Conservation (phyloP, 2,113 vertebrate genomes). For the Oenanthe melanoleuca region DNA sequence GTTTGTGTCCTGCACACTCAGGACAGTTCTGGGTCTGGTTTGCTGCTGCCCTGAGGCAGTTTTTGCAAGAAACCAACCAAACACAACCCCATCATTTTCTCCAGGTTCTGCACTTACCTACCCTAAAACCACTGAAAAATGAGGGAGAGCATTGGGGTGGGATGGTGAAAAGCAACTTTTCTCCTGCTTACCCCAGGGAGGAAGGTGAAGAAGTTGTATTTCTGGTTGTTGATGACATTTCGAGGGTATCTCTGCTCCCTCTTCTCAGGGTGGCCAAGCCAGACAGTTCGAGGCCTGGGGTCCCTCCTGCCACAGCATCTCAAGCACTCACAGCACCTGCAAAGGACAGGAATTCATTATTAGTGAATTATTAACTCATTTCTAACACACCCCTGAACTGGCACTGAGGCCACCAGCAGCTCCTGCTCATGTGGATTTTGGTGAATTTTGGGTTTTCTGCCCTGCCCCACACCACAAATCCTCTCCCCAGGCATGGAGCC, state of each 20-base stretch:
- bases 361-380: too few relatives aligned
- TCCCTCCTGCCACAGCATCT: slow-evolving; percentile 93
- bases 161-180: accelerated
- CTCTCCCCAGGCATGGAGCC: neutral
- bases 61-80: neutral
- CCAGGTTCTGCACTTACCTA: neutral
- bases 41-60: neutral
- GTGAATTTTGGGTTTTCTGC: neutral
- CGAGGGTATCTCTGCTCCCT: slow-evolving; percentile 94
- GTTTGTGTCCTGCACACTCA: neutral
- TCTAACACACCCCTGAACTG: neutral
- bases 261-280: slow-evolving; percentile 97
- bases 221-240: slow-evolving; percentile 99
- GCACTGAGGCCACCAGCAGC: neutral
- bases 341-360: neutral
- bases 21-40: neutral
- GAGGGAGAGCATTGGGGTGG: neutral
- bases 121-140: neutral
- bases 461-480: accelerated
- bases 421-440: accelerated
- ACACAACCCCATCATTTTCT: neutral
- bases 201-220: slow-evolving; percentile 98
- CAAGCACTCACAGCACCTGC: slow-evolving; percentile 92
- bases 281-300: slow-evolving; percentile 91
- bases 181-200: slow-evolving; percentile 86